These are phyloP conservation scores for Ochropacha duplaris DNA, from an alignment of 2,888 invertebrate genomes.

Conservation along the genomic window DNA sequence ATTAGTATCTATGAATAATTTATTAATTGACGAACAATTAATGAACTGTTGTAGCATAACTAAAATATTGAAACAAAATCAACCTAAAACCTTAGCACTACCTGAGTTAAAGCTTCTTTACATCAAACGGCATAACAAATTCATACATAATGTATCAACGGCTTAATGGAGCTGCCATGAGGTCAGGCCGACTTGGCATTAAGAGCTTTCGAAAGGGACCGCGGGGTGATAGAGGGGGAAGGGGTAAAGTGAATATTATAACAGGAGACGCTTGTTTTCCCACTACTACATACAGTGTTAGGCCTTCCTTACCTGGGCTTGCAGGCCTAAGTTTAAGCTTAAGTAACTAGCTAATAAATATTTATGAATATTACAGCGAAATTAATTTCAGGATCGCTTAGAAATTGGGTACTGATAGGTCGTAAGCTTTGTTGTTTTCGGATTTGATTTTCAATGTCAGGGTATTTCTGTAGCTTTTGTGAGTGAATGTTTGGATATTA, in stretches of 20 bases:
- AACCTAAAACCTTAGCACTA: conserved; percentile 71
- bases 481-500: too few species aligned
- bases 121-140: conserved; percentile 83
- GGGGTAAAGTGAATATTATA: conserved; percentile 80
- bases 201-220: conserved; percentile 76
- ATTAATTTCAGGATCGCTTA: not conserved
- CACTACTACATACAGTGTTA: conserved; percentile 25
- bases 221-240: conserved; percentile 40
- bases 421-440: not conserved
- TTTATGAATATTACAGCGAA: not conserved
- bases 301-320: not conserved
- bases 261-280: conserved; percentile 57
- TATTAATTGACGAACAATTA: not conserved
- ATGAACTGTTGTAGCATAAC: conserved; percentile 6
- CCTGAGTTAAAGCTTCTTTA: conserved; percentile 79
- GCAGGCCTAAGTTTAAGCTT: not conserved
- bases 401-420: not conserved
- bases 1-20: too few species aligned
- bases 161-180: conserved; percentile 81
- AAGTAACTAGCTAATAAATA: not conserved
- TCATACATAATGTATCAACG: conserved; percentile 83
- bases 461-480: too few species aligned
- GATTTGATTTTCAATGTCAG: not conserved
- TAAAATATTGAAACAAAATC: conserved; percentile 47
- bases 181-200: conserved; percentile 80